Conservation (phyloP, 2,797 vertebrate species). For the Falco cherrug region DNA sequence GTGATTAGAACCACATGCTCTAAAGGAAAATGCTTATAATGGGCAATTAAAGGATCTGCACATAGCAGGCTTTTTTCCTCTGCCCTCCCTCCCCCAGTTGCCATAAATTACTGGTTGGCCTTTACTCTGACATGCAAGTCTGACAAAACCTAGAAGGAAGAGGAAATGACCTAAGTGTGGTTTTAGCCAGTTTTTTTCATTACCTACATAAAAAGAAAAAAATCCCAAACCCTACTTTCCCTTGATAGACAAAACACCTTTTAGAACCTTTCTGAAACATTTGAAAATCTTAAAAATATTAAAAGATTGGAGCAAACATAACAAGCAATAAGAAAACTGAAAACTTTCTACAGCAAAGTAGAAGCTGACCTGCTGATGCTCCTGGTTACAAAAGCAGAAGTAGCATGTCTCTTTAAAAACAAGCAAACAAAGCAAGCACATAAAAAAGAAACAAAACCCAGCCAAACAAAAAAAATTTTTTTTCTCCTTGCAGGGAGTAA, state of each 20-base stretch:
- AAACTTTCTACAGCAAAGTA: background rate
- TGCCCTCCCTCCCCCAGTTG: constrained; percentile 43
- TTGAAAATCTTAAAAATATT: background rate
- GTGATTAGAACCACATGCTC: constrained; percentile 64
- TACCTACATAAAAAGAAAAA: constrained; percentile 34
- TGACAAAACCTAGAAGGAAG: constrained; percentile 70
- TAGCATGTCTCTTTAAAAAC: background rate
- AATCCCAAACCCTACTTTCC: background rate
- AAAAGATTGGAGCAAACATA: background rate
- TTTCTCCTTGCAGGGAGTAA: background rate
- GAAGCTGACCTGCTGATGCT: background rate
- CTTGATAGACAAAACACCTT: constrained; percentile 14
- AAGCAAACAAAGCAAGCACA: background rate
- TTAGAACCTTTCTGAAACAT: background rate
- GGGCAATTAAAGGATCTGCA: constrained; percentile 59
- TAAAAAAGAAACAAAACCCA: background rate
- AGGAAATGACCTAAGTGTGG: constrained; percentile 68
- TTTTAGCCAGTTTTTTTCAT: constrained; percentile 47
- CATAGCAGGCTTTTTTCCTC: constrained; percentile 21
- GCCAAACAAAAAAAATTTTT: background rate
- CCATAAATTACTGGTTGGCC: constrained; percentile 62
- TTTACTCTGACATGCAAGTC: constrained; percentile 55
- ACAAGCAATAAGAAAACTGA: background rate
- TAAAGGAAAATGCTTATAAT: constrained; percentile 54
- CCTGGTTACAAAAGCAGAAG: constrained; percentile 50